phyloP scores from a whole-genome alignment of 2,113 vertebrate species.

The Coptodon rendalli region DNA sequence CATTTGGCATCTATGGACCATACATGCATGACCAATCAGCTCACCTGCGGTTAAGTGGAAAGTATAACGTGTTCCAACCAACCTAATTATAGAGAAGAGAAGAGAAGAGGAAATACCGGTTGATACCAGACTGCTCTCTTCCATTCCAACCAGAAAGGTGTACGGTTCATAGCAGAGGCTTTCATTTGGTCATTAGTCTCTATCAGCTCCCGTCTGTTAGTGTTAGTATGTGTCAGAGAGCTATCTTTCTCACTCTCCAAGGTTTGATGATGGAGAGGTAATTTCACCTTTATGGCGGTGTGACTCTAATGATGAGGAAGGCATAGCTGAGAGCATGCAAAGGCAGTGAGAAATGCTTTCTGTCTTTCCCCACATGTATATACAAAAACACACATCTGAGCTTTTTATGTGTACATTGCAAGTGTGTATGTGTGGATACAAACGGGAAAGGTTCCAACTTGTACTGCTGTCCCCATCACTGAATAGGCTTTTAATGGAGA shows the following conservation, averaged over 20 bases:
- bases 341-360: not conserved
- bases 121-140: not conserved
- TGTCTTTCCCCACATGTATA: not conserved
- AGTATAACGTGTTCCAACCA: not conserved
- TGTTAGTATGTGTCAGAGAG: conserved; percentile 49
- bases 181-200: conserved; percentile 67
- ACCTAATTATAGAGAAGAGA: not conserved
- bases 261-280: conserved; percentile 57
- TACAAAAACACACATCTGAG: not conserved
- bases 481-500: conserved; percentile 60
- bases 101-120: not conserved
- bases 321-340: conserved; percentile 20
- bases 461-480: conserved; percentile 10
- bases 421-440: not conserved
- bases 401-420: not conserved
- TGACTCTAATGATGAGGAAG: conserved; percentile 47
- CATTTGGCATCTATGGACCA: not conserved
- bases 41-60: conserved; percentile 17
- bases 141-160: conserved; percentile 23
- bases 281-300: conserved; percentile 53
- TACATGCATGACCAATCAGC: not conserved
- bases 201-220: conserved; percentile 57
- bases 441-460: conserved; percentile 30
- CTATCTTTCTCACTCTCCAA: conserved; percentile 33
- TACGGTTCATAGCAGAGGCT: conserved; percentile 38